Evolutionary conservation across 2,888 invertebrate species (phyloP), one percentile per base, ranked within the genome.

Genomic region (Drosophila neutralis): DNA sequence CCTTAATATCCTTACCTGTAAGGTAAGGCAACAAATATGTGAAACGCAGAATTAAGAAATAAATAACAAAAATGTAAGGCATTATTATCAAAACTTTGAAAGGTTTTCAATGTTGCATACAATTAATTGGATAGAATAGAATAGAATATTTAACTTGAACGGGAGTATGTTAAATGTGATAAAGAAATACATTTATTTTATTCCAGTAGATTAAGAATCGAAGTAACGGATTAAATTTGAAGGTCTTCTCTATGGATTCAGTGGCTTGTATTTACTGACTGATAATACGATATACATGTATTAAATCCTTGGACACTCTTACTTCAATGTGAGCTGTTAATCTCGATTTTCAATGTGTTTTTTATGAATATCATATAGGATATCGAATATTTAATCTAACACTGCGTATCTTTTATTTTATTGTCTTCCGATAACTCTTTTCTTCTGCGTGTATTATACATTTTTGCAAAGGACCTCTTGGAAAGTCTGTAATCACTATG

Each of bases 361-460:
- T 7, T 13, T n/a, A 52, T 42, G 7, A 45, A 15, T 15, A 45
- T 24, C 45, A 8, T 4, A 8, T 15, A 33, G 31, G 13, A 15
- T 27, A 52, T 21, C 33, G 15, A 54, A 18, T 24, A 18, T 21
- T 53, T 24, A 7, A 13, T 52, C 21, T 13, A 21, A 2, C 15
- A n/a, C 11, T 40, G n/a, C 40, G 11, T 42, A 11, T 42, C 42
- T 21, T 11, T 21, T 21, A 21, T 33, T 18, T 2, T 7, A 2
- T 36, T 54, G 35, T 24, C 24, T 54, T 18, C n/a, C 4, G 21
- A 54, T 54, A 54, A 54, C 54, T 36, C 54, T 54, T 54, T 54
- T 18, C 11, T 11, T 45, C 6, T 36, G 36, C 7, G 24, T 18
- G 10, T 27, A 27, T 48, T 10, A 10, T 18, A 0, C 8, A 27